Conservation (phyloP, 2,113 vertebrate genomes). For the Myotis lucifugus region DNA sequence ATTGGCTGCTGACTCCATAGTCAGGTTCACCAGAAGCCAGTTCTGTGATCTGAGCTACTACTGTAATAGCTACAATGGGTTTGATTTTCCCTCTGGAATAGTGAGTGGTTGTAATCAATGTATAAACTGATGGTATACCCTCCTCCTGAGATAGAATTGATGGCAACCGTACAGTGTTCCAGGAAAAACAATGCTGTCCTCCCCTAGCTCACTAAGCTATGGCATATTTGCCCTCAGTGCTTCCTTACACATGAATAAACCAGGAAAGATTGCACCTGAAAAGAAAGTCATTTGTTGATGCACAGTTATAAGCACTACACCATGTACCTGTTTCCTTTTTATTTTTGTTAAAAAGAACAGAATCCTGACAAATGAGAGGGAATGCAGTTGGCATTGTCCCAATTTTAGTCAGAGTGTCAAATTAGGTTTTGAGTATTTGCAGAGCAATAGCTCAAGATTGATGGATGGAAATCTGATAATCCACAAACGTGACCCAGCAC, state of each 20-base stretch:
- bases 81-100: slow-evolving; percentile 43
- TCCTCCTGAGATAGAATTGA: slow-evolving; percentile 48
- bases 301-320: slow-evolving; percentile 24
- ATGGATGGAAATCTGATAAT: slow-evolving; percentile 86
- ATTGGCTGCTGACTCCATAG: slow-evolving; percentile 31
- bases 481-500: slow-evolving; percentile 86
- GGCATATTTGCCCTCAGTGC: slow-evolving; percentile 9
- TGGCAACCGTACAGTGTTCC: slow-evolving; percentile 44
- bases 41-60: slow-evolving; percentile 43
- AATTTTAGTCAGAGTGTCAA: slow-evolving; percentile 74
- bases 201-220: neutral
- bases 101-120: slow-evolving; percentile 3
- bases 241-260: slow-evolving; percentile 52
- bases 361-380: slow-evolving; percentile 61
- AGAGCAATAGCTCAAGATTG: slow-evolving; percentile 84
- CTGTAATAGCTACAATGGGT: slow-evolving; percentile 21
- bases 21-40: slow-evolving; percentile 40
- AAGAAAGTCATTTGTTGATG: slow-evolving; percentile 40
- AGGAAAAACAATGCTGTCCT: slow-evolving; percentile 16
- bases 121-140: neutral
- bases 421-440: slow-evolving; percentile 84
- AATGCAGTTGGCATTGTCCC: neutral
- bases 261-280: slow-evolving; percentile 50
- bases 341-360: slow-evolving; percentile 39
- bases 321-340: neutral